A percentile compares a stretch with the other conserved stretches of the same genome.
Evolutionary conservation across 2,888 invertebrate genomes (phyloP).

Genomic region (Opisthograptis luteolata): DNA sequence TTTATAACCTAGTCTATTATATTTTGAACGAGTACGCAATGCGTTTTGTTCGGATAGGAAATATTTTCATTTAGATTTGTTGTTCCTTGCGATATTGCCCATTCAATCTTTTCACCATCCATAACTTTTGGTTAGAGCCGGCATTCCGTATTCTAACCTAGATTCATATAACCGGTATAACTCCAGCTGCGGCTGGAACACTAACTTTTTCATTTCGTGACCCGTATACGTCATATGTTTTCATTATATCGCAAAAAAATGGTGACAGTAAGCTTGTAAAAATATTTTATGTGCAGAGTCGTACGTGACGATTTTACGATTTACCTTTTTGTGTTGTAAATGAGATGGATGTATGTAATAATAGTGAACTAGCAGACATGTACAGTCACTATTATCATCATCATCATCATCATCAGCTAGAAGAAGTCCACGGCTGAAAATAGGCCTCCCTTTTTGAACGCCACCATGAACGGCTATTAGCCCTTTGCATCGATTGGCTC

Average conservation of each 20-base stretch:
- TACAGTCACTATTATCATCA: no score
- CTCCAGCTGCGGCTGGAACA: slow-evolving; percentile 33
- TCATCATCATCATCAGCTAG: no score
- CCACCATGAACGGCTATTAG: no score
- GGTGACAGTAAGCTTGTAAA: slow-evolving; percentile 40
- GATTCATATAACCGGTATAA: slow-evolving; percentile 35
- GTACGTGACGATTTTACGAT: slow-evolving; percentile 42
- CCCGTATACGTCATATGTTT: slow-evolving; percentile 48
- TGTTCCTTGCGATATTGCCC: background rate
- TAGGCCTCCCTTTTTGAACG: no score
- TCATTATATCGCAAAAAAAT: slow-evolving; percentile 48
- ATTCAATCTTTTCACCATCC: slow-evolving; percentile 22
- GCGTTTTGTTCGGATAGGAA: background rate
- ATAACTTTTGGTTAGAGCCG: slow-evolving; percentile 31
- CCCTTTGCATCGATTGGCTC: no score
- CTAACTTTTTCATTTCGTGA: slow-evolving; percentile 44
- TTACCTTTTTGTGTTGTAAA: slow-evolving; percentile 28
- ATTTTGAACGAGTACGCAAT: background rate
- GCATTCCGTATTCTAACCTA: slow-evolving; percentile 35
- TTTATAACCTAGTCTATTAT: no score
- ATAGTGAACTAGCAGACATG: slow-evolving; percentile 3
- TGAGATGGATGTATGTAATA: slow-evolving; percentile 17
- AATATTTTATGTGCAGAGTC: slow-evolving; percentile 38
- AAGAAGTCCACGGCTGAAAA: no score
- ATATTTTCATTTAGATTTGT: background rate